Conservation (phyloP, 2,888 invertebrate genomes). For the Tenodera sinensis region DNA sequence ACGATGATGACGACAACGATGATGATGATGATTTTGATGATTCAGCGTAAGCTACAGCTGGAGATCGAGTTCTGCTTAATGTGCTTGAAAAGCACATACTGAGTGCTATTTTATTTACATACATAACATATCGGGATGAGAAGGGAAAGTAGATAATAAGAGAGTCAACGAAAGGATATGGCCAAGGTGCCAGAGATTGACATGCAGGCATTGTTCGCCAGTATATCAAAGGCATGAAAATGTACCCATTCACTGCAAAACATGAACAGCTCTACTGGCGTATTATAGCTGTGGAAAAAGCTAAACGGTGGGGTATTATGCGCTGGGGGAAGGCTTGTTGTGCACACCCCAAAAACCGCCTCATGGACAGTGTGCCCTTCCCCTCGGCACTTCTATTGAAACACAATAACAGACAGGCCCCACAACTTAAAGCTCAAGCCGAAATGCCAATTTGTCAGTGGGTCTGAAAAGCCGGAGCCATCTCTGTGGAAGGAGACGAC, state of each 20-base stretch:
- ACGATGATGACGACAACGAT: too few relatives aligned
- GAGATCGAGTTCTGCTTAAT: neutral
- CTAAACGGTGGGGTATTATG: conserved; percentile 22
- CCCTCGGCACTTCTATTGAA: conserved; percentile 20
- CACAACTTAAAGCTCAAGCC: conserved; percentile 25
- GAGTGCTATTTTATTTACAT: neutral
- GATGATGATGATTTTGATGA: too few relatives aligned
- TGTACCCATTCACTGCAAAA: neutral
- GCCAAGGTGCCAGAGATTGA: conserved; percentile 14
- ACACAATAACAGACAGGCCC: conserved; percentile 26
- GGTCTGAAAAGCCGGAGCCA: conserved; percentile 25
- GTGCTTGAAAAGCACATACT: neutral
- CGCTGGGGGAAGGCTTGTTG: conserved; percentile 15
- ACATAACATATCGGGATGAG: neutral
- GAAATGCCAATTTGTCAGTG: conserved; percentile 34
- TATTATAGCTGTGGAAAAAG: conserved; percentile 19
- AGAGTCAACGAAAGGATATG: neutral
- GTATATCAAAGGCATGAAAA: conserved; percentile 23
- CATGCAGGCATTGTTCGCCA: conserved; percentile 18
- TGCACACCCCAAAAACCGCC: conserved; percentile 22
- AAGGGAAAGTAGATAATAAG: neutral
- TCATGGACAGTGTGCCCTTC: conserved; percentile 6
- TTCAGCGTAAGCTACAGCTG: too few relatives aligned
- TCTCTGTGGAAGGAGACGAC: conserved; percentile 11
- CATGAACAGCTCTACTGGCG: conserved; percentile 1